phyloP scores from a whole-genome alignment of 2,113 vertebrate genomes.

The Peromyscus californicus region DNA sequence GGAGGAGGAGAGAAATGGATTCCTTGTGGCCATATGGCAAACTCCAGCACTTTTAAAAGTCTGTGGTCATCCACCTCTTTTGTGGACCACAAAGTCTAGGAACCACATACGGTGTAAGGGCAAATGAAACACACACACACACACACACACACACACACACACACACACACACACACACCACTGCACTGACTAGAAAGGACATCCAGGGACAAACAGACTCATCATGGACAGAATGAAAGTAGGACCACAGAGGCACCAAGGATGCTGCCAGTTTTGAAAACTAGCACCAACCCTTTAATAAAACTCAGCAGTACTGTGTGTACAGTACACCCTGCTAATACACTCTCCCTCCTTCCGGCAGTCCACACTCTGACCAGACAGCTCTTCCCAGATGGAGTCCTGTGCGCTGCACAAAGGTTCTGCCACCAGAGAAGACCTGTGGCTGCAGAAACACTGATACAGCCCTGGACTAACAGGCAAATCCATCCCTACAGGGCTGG shows the following conservation, averaged over 20 bases:
- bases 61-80: background rate
- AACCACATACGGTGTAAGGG: too few relatives aligned
- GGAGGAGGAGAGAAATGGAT: background rate
- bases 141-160: background rate
- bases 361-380: background rate
- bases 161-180: background rate
- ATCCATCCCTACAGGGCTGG: background rate
- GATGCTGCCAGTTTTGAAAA: background rate
- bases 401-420: accelerated
- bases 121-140: background rate
- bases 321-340: accelerated
- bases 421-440: background rate
- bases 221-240: background rate
- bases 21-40: background rate
- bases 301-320: background rate
- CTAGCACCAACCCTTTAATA: background rate
- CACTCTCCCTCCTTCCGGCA: background rate
- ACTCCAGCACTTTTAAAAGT: background rate
- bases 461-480: background rate
- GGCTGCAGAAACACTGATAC: background rate
- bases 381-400: background rate
- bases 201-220: background rate
- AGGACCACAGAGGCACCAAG: background rate
- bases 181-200: background rate
- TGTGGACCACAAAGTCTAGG: background rate